phyloP scores from a whole-genome alignment of 1,140 invertebrate genomes.

The Drepana arcuata region DNA sequence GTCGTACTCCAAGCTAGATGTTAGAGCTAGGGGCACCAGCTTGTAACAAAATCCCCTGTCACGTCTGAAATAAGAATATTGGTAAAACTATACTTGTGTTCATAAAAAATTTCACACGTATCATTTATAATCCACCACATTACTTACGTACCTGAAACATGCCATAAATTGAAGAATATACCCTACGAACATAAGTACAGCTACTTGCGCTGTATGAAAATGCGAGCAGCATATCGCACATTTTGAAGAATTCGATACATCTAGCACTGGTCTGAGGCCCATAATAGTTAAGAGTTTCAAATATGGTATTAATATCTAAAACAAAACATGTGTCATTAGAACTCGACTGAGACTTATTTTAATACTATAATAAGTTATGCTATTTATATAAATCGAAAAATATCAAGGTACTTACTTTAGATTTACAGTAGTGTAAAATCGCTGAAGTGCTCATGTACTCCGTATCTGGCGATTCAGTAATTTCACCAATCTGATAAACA shows the following conservation, averaged over 20 bases:
- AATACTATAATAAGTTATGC: no score
- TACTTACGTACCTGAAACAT: slow-evolving; percentile 76
- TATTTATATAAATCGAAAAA: no score
- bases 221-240: slow-evolving; percentile 75
- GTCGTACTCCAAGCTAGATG: slow-evolving; percentile 49
- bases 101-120: no score
- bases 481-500: slow-evolving; percentile 74
- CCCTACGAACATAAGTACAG: slow-evolving; percentile 77
- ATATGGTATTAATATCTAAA: slow-evolving; percentile 81
- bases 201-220: slow-evolving; percentile 78
- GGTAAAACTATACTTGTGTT: no score
- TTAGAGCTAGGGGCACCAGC: slow-evolving; percentile 55
- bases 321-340: no score
- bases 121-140: background rate
- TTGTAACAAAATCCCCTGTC: slow-evolving; percentile 83
- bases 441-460: slow-evolving; percentile 81
- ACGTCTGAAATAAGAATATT: slow-evolving; percentile 72
- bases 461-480: slow-evolving; percentile 76
- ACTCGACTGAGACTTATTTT: no score
- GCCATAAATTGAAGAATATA: slow-evolving; percentile 84
- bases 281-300: slow-evolving; percentile 80
- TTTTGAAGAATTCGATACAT: slow-evolving; percentile 73
- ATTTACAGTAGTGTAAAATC: slow-evolving; percentile 83
- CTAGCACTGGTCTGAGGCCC: slow-evolving; percentile 79
- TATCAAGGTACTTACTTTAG: slow-evolving; percentile 76